Conservation (phyloP, 2,113 vertebrate species). For the Marcusenius ussheri region DNA sequence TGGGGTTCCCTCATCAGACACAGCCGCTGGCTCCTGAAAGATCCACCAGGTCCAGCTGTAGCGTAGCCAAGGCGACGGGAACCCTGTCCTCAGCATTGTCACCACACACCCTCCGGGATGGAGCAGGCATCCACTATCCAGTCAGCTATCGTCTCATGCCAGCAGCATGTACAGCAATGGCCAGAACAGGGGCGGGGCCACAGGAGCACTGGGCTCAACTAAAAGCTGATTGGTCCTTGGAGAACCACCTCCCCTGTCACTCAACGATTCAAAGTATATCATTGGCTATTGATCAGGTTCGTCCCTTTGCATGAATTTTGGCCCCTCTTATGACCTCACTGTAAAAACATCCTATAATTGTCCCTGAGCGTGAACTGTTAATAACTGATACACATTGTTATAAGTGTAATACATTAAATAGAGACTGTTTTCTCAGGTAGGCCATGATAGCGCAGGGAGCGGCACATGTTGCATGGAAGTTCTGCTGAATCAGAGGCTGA, state of each 20-base stretch:
- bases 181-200: background rate
- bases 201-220: background rate
- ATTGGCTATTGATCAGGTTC: background rate
- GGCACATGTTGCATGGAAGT: background rate
- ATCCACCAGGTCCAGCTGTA: slow-evolving; percentile 31
- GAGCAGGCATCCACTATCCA: background rate
- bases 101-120: background rate
- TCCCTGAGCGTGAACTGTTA: background rate
- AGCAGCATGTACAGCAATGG: background rate
- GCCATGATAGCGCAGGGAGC: background rate
- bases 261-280: background rate
- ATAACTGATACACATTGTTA: background rate
- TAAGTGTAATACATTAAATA: background rate
- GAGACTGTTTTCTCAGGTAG: background rate
- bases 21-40: slow-evolving; percentile 22
- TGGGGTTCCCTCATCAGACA: slow-evolving; percentile 28
- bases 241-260: background rate
- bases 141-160: background rate
- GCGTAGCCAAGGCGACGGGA: slow-evolving; percentile 28
- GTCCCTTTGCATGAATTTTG: background rate
- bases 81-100: slow-evolving; percentile 19
- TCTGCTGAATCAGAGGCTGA: background rate
- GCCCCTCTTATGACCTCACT: background rate
- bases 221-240: background rate
- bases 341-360: background rate